These are phyloP conservation scores for Pomacea maculata DNA, from an alignment of 1,140 invertebrate genomes.

Conservation along the genomic window DNA sequence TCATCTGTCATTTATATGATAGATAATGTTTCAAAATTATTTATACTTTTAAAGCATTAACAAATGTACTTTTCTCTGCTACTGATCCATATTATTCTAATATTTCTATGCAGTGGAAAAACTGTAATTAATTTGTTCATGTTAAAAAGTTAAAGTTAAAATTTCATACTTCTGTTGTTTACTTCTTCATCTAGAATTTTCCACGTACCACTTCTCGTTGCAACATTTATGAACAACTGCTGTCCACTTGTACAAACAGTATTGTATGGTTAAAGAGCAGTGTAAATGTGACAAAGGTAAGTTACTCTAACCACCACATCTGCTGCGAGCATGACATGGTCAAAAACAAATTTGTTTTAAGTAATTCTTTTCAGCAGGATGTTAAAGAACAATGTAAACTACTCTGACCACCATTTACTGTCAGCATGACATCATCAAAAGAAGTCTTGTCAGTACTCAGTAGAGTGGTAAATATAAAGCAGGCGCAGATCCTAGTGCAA, in stretches of 20 bases:
- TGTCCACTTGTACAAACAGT: background rate
- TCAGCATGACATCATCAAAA: background rate
- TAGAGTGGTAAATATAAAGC: background rate
- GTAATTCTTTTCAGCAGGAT: no score
- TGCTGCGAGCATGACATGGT: background rate
- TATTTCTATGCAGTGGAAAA: no score
- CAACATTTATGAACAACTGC: constrained; percentile 9
- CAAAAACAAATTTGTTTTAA: background rate
- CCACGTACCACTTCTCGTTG: constrained; percentile 3
- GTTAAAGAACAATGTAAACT: background rate
- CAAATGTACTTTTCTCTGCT: no score
- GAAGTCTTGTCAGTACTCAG: background rate
- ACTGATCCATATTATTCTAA: no score
- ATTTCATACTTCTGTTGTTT: background rate
- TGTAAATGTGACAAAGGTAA: background rate
- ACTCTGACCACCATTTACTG: background rate
- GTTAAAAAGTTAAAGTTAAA: background rate
- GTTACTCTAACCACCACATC: no score
- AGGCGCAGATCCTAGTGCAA: background rate
- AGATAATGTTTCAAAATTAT: no score
- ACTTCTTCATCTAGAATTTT: background rate
- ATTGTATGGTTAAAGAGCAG: background rate
- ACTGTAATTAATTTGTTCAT: no score
- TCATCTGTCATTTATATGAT: no score
- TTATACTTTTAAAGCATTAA: no score